Conservation (phyloP, 30 jellyfish, hydroid and myxozoan species). For the Cassiopea andromeda region DNA sequence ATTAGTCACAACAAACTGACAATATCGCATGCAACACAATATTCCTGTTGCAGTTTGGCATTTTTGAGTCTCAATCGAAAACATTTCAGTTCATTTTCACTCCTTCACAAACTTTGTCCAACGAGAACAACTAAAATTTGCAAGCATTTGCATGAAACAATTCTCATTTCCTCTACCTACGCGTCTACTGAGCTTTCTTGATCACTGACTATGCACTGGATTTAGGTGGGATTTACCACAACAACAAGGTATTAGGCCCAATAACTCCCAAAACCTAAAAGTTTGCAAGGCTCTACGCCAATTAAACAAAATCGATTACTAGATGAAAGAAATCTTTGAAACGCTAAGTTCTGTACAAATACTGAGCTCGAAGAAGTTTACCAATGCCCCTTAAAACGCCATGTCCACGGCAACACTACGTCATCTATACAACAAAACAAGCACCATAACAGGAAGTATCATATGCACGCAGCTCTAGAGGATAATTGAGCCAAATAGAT, state of each 20-base stretch:
- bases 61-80: too few relatives aligned
- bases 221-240: neutral
- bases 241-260: neutral
- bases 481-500: too few relatives aligned
- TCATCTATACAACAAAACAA: too few relatives aligned
- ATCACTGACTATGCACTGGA: neutral
- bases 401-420: neutral
- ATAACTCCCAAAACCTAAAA: neutral
- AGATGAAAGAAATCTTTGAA: neutral
- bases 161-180: neutral
- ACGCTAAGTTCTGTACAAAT: neutral
- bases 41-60: too few relatives aligned
- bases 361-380: neutral
- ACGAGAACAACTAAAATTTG: neutral
- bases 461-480: too few relatives aligned
- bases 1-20: too few relatives aligned
- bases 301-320: neutral
- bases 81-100: too few relatives aligned
- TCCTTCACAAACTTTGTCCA: too few relatives aligned
- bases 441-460: too few relatives aligned
- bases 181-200: neutral
- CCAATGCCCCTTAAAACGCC: neutral
- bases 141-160: neutral
- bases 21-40: too few relatives aligned
- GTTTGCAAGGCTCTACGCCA: neutral